Evolutionary conservation across 2,888 invertebrate species (phyloP).

Genomic region (Scaptomyza polygonia): DNA sequence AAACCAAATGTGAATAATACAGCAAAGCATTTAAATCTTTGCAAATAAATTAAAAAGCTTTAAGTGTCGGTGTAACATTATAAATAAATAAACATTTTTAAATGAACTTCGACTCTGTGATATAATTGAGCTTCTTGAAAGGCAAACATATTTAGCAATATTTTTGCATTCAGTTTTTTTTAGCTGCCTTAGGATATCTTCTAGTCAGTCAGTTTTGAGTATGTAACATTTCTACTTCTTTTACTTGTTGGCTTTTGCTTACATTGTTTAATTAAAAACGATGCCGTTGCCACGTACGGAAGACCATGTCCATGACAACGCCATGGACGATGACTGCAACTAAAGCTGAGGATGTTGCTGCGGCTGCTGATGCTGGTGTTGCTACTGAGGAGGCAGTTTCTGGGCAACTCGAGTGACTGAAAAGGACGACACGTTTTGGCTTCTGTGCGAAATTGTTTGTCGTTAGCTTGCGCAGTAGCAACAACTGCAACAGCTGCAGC

Average conservation of each 20-base stretch:
- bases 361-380: slow-evolving; percentile 8
- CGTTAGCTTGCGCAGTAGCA: slow-evolving; percentile 57
- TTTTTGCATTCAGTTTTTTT: too few species aligned
- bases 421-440: slow-evolving; percentile 81
- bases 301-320: slow-evolving; percentile 70
- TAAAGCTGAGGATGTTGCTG: slow-evolving; percentile 11
- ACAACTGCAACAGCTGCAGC: slow-evolving; percentile 32
- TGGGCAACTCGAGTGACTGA: slow-evolving; percentile 64
- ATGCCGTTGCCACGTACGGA: slow-evolving; percentile 58
- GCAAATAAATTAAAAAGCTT: too few species aligned
- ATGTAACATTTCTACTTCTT: background rate
- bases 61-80: too few species aligned
- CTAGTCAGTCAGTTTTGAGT: background rate
- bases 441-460: slow-evolving; percentile 72
- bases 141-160: too few species aligned
- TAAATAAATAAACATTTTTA: too few species aligned
- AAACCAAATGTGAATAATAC: too few species aligned
- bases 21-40: too few species aligned
- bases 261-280: slow-evolving; percentile 84
- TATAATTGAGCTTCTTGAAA: too few species aligned
- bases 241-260: slow-evolving; percentile 51
- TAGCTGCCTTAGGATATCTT: background rate
- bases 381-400: slow-evolving; percentile 18
- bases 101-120: too few species aligned
- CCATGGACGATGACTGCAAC: slow-evolving; percentile 43